These are phyloP conservation scores for Caenorhabditis becei DNA, from an alignment of 2,888 invertebrate genomes.

Conservation along the genomic window DNA sequence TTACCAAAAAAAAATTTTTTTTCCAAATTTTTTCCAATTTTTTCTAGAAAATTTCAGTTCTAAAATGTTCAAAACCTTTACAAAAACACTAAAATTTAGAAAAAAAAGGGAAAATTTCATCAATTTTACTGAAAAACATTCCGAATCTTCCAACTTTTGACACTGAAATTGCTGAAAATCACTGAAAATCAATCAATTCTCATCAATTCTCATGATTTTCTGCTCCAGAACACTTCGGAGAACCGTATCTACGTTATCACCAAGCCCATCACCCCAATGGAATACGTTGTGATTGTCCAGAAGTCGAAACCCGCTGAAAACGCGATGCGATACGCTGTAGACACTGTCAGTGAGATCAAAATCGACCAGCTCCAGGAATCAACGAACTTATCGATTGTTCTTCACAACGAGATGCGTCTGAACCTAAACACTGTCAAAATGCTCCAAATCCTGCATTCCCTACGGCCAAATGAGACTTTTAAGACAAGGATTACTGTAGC, in stretches of 20 bases:
- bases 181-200: too few relatives aligned
- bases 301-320: slow-evolving; percentile 31
- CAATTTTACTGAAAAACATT: too few relatives aligned
- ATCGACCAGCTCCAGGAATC: slow-evolving; percentile 35
- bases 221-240: slow-evolving; percentile 18
- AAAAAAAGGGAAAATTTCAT: too few relatives aligned
- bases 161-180: too few relatives aligned
- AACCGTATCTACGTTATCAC: slow-evolving; percentile 60
- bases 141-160: too few relatives aligned
- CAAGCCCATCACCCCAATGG: slow-evolving; percentile 43
- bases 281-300: slow-evolving; percentile 60
- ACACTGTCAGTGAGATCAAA: slow-evolving; percentile 49
- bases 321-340: slow-evolving; percentile 59
- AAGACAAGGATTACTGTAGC: slow-evolving; percentile 20
- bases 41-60: too few relatives aligned
- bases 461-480: background rate
- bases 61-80: too few relatives aligned
- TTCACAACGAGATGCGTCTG: slow-evolving; percentile 53
- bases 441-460: slow-evolving; percentile 20
- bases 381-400: slow-evolving; percentile 42
- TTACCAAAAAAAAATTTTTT: too few relatives aligned
- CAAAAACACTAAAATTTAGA: too few relatives aligned
- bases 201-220: too few relatives aligned
- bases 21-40: too few relatives aligned
- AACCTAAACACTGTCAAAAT: slow-evolving; percentile 46